Conservation (phyloP, 2,888 invertebrate genomes). For the Sipha maydis region DNA sequence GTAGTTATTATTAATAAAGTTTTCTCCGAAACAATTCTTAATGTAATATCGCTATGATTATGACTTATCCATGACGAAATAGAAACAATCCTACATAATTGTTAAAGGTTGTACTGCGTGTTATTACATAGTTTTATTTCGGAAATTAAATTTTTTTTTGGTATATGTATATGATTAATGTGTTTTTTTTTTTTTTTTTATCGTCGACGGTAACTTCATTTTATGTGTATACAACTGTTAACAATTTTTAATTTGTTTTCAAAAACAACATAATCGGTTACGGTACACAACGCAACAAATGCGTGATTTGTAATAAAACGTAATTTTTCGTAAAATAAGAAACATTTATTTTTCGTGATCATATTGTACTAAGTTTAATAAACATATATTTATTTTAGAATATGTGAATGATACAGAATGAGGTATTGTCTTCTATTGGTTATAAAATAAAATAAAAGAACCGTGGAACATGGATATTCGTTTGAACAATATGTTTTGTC, state of each 20-base stretch:
- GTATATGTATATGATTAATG: not conserved
- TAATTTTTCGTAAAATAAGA: not conserved
- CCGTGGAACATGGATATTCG: not conserved
- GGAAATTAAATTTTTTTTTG: not conserved
- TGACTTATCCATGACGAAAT: not conserved
- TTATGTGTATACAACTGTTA: not conserved
- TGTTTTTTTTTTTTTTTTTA: not conserved
- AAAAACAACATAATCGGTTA: not conserved
- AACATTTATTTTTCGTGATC: not conserved
- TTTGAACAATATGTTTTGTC: no score
- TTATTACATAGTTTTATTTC: not conserved
- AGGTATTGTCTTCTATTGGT: not conserved
- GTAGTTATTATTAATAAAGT: constrained; percentile 6
- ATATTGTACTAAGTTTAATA: not conserved
- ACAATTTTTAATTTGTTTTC: constrained; percentile 28
- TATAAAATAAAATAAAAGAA: not conserved
- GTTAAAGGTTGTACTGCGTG: not conserved
- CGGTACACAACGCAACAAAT: no score
- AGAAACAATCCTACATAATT: not conserved
- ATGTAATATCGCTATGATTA: not conserved
- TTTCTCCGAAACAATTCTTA: not conserved
- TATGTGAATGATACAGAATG: constrained; percentile 8
- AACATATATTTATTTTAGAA: not conserved
- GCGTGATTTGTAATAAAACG: no score
- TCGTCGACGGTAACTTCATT: not conserved